Base-by-base conservation (phyloP, 2,888 invertebrate species). In the Spilosoma lubricipeda region DNA sequence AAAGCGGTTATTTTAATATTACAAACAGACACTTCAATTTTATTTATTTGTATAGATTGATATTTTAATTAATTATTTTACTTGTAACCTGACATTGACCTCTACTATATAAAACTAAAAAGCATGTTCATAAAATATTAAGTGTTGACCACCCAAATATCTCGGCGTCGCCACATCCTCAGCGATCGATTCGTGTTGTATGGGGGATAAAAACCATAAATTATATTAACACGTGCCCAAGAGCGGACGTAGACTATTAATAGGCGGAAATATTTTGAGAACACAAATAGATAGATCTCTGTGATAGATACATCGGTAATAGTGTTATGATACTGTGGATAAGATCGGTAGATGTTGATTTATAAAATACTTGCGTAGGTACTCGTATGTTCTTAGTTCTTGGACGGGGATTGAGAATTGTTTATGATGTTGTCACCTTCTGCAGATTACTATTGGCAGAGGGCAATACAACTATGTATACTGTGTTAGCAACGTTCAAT, bases 171-270 rank as follows among this genome's bases (percentile, higher is more conserved):
- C 82, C 85, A 82, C 86, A 83, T 87, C 86, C 86, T 87, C 33
- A 23, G 76, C 79, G 73, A 80, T 85, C 81, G 84, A 82, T 86
- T 79, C 76, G 63, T 77, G 72, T 77, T 77, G 70, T 74, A 82
- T 77, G 75, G 77, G 82, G 84, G 76, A 79, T 82, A 83, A 79
- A 82, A 76, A 76, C 82, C 82, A 86, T 88, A 87, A 85, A 87
- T 86, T 85, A 84, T 83, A 82, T 80, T 80, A 86, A 85, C 88
- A 88, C 89, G 89, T 89, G 86, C 84, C 80, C 45, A 72, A 56
- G 59, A 80, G 72, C 88, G 88, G 88, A 88, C 86, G 88, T 83
- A 72, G 71, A 69, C 83, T 87, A 87, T 78, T 81, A 82, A 83
- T 88, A 88, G 79, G 52, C 52, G 23, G 9, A 71, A 65, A 76